Evolutionary conservation across 2,797 vertebrate species (phyloP), one percentile per base, ranked within the genome.

Genomic region (Orestias chungarensis): DNA sequence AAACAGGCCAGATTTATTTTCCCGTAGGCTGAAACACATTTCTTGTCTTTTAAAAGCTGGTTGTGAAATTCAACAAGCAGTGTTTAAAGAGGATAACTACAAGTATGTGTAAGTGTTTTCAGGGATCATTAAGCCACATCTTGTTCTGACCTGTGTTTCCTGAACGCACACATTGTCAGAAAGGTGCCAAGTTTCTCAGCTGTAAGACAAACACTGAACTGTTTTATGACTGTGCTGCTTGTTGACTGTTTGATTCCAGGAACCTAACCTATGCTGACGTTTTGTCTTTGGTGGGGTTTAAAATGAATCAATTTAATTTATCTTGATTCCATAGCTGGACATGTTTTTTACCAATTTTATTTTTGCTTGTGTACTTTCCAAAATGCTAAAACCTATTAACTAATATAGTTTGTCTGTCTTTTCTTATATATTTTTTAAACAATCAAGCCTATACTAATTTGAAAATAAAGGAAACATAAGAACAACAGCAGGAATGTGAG

Each of bases 61-160:
- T 93, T 94, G 93, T 93, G 93, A 95, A 95, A 96, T 94, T 95
- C 90, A 92, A 78, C 94, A 92, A 85, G 69, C 83, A 66, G 72
- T 91, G 78, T 92, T 91, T 93, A 94, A 92, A 93, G 82, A 88
- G 90, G 85, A 81, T 12, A 31, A 70, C 80, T 77, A 82, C 76
- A 7, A 55, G 68, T n/a, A 62, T 75, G 82, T 74, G 69, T 73
- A 68, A 65, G 50, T 85, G 82, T 81, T 75, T 75, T 77, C 66
- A 52, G 57, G 78, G 78, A 66, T 72, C 12, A 64, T 85, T 73
- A 77, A 88, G 84, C 88, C 86, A 83, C 77, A 76, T 49, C 82
- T 55, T 0, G 75, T 87, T 80, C 66, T 33, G 64, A 72, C 74
- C 68, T 73, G 72, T 77, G 73, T 80, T 73, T 81, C 82, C 80